phyloP scores from a whole-genome alignment of 2,888 invertebrate genomes.

The Trypoxylon attenuatum region DNA sequence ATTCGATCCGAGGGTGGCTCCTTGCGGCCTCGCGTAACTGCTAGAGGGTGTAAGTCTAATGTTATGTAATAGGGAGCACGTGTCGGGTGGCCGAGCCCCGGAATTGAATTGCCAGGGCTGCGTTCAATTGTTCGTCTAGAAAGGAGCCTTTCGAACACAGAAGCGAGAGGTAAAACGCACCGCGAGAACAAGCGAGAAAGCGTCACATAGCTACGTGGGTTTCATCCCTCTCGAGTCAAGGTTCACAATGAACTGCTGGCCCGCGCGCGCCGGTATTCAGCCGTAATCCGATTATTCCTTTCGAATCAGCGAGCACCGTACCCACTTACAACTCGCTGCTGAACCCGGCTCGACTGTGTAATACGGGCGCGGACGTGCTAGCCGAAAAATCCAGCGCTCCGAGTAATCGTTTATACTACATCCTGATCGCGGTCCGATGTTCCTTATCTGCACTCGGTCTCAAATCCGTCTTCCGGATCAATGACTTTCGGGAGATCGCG shows the following conservation, averaged over 20 bases:
- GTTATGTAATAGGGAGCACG: conserved; percentile 59
- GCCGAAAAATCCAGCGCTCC: conserved; percentile 15
- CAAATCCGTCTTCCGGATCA: too few relatives aligned
- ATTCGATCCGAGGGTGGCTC: conserved; percentile 1
- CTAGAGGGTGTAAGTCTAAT: conserved; percentile 46
- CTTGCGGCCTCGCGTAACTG: conserved; percentile 1
- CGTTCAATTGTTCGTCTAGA: conserved; percentile 33
- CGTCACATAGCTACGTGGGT: conserved; percentile 38
- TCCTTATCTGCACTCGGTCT: too few relatives aligned
- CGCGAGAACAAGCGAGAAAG: too few relatives aligned
- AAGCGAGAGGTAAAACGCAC: too few relatives aligned
- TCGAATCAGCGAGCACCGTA: conserved; percentile 52
- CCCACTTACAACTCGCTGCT: conserved; percentile 29
- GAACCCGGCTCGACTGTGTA: conserved; percentile 28
- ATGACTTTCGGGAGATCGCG: too few relatives aligned
- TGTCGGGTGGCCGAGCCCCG: conserved; percentile 34
- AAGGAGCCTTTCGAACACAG: too few relatives aligned
- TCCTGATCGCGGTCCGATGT: too few relatives aligned
- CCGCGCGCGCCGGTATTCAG: conserved; percentile 38
- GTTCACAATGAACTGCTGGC: conserved; percentile 49
- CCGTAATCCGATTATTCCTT: conserved; percentile 61
- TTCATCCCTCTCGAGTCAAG: conserved; percentile 60
- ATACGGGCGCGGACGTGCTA: conserved; percentile 24
- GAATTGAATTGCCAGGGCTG: conserved; percentile 35
- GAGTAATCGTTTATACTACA: conserved; percentile 36